Conservation (phyloP, 2,797 vertebrate genomes). For the Schizopygopsis malacanthus region DNA sequence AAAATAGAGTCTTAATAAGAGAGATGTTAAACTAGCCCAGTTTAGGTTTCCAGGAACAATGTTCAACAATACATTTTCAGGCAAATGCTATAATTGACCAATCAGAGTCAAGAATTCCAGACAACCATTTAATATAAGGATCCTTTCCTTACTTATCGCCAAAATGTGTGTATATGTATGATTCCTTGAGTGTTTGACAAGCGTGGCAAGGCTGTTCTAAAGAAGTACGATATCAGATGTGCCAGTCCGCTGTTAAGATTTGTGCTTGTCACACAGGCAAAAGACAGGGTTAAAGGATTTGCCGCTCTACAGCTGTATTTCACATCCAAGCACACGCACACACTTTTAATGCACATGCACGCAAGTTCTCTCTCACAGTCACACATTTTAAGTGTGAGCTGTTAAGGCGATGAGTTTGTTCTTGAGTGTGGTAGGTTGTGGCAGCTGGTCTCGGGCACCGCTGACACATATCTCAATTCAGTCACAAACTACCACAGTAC, state of each 20-base stretch:
- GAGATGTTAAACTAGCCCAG: neutral
- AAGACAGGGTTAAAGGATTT: conserved; percentile 46
- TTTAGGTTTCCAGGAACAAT: neutral
- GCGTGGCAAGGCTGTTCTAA: neutral
- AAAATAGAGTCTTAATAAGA: too few species aligned
- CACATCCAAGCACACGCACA: conserved; percentile 26
- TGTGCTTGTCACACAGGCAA: conserved; percentile 61
- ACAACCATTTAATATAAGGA: neutral
- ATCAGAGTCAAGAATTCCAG: neutral
- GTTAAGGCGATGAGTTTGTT: conserved; percentile 52
- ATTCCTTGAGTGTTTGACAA: conserved; percentile 10
- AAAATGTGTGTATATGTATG: conserved; percentile 17
- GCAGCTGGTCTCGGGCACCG: conserved; percentile 63
- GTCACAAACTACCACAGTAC: conserved; percentile 69
- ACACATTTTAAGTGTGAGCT: conserved; percentile 42
- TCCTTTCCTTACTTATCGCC: neutral
- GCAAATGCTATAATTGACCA: neutral
- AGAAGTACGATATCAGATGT: conserved; percentile 38
- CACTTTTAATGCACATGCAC: conserved; percentile 49
- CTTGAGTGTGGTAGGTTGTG: conserved; percentile 55
- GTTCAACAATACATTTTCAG: neutral
- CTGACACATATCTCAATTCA: conserved; percentile 62
- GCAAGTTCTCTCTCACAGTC: conserved; percentile 35
- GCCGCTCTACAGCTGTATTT: neutral
- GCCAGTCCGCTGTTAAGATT: conserved; percentile 48